phyloP scores from a whole-genome alignment of 2,113 vertebrate species.

The Takifugu flavidus region DNA sequence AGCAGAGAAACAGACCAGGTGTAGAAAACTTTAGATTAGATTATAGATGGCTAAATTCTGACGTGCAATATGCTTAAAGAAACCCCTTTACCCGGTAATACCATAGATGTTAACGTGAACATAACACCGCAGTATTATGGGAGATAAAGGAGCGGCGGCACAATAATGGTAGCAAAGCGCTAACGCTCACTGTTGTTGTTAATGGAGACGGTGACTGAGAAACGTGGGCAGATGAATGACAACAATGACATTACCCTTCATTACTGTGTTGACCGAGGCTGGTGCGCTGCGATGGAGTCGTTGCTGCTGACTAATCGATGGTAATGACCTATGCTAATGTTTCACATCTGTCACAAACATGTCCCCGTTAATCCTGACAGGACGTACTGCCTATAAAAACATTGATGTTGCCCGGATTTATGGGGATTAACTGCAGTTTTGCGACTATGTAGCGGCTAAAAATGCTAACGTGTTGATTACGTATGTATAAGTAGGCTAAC shows the following conservation, averaged over 20 bases:
- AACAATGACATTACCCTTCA: constrained; percentile 59
- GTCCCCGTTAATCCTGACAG: neutral
- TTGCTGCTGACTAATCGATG: constrained; percentile 59
- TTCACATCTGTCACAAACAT: constrained; percentile 46
- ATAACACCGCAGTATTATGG: neutral
- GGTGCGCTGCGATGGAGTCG: constrained; percentile 47
- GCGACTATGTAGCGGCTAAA: too few species aligned
- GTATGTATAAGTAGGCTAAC: too few species aligned
- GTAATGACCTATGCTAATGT: constrained; percentile 43
- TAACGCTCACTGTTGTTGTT: constrained; percentile 3
- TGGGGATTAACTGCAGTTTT: too few species aligned
- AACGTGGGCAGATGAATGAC: constrained; percentile 30
- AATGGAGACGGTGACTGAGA: constrained; percentile 28
- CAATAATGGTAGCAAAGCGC: constrained; percentile 12
- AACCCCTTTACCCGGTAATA: constrained; percentile 11
- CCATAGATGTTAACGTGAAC: neutral
- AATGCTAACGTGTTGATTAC: too few species aligned
- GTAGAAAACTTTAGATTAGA: too few species aligned
- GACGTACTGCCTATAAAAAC: too few species aligned
- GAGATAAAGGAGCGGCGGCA: constrained; percentile 16
- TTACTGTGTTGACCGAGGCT: constrained; percentile 43
- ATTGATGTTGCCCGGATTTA: too few species aligned
- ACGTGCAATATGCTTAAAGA: too few species aligned
- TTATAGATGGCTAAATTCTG: too few species aligned
- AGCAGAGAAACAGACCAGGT: neutral